These are phyloP conservation scores for Ceyx cyanopectus DNA, from an alignment of 2,113 vertebrate species.

Conservation along the genomic window DNA sequence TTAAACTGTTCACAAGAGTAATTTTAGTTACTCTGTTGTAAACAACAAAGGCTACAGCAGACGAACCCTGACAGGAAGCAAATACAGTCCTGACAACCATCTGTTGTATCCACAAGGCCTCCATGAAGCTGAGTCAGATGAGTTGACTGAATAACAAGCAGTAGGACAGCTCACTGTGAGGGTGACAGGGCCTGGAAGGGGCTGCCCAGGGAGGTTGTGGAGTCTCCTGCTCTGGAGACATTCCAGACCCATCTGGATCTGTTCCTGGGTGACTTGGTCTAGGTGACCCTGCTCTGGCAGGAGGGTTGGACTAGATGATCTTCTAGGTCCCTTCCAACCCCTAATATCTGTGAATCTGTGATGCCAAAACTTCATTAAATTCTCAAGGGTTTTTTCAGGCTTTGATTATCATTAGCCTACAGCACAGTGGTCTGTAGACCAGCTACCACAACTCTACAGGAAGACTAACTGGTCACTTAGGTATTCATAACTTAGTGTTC, in stretches of 20 bases:
- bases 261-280: too few species aligned
- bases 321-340: too few species aligned
- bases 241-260: too few species aligned
- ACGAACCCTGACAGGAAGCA: background rate
- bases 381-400: background rate
- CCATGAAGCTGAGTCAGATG: background rate
- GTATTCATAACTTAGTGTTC: background rate
- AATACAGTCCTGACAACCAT: background rate
- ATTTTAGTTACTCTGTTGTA: background rate
- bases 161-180: background rate
- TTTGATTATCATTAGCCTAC: background rate
- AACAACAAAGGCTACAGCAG: background rate
- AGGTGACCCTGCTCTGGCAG: too few species aligned
- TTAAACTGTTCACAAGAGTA: background rate
- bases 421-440: background rate
- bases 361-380: background rate
- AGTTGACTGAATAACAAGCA: background rate
- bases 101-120: background rate
- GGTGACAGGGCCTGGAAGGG: too few species aligned
- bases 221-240: too few species aligned
- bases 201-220: too few species aligned
- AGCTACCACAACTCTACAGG: background rate
- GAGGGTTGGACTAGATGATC: too few species aligned
- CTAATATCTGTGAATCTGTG: too few species aligned
- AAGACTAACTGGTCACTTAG: fast-evolving